Percentiles rank a stretch among this genome's conserved stretches.
Evolutionary conservation across 2,888 invertebrate genomes (phyloP).

Genomic region (Mesorhabditis sp.): DNA sequence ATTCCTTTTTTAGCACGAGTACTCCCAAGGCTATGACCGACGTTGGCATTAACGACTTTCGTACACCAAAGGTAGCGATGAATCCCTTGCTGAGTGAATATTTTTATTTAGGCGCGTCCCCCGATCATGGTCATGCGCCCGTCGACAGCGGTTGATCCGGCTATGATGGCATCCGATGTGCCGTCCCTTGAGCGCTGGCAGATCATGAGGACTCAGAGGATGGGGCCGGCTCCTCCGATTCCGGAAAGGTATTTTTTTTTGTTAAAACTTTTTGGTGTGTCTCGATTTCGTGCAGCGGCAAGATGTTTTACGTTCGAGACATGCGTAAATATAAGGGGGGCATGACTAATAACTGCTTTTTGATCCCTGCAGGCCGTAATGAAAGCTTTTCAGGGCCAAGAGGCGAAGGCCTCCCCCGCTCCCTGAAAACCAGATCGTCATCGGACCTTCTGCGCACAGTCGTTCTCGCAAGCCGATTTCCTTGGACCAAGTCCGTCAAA

Average conservation of each 20-base stretch:
- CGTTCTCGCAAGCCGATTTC: background rate
- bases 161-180: background rate
- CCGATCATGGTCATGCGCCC: background rate
- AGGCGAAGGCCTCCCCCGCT: too few species aligned
- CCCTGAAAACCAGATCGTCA: too few species aligned
- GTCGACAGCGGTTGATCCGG: background rate
- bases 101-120: too few species aligned
- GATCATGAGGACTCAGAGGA: background rate
- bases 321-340: too few species aligned
- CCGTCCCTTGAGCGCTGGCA: background rate
- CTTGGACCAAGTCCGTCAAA: background rate
- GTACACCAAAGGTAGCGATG: background rate
- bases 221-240: slow-evolving; percentile 4
- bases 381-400: too few species aligned
- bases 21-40: slow-evolving; percentile 1
- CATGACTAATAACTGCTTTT: too few species aligned
- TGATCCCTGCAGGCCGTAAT: too few species aligned
- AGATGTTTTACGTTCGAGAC: too few species aligned
- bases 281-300: too few species aligned
- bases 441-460: background rate
- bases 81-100: too few species aligned
- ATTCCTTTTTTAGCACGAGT: background rate
- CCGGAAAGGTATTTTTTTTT: background rate
- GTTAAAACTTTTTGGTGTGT: too few species aligned
- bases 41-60: background rate